These are phyloP conservation scores for Hydrozoanthus gracilis DNA, from an alignment of 92 coral and sea anemone genomes.

Conservation along the genomic window DNA sequence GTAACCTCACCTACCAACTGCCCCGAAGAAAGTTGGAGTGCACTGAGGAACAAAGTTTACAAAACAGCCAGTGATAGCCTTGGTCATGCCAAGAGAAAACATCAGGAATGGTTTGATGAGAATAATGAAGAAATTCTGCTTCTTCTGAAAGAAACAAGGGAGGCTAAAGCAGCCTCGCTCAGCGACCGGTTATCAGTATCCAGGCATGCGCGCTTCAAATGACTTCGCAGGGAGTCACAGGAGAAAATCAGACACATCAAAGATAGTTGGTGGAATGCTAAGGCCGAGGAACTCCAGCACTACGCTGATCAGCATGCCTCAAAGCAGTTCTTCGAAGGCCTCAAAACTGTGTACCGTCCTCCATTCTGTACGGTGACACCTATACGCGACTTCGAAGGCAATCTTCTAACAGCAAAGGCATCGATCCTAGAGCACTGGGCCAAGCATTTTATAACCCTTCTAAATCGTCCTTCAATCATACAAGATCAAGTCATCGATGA, in stretches of 20 bases:
- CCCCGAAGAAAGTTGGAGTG: constrained; percentile 8
- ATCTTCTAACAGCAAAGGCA: no score
- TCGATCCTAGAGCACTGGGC: no score
- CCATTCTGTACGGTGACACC: not conserved
- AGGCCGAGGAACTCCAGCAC: no score
- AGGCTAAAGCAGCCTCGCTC: constrained; percentile 16
- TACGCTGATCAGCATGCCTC: no score
- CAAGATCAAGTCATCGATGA: not conserved
- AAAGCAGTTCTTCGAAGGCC: constrained; percentile 43
- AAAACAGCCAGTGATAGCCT: not conserved
- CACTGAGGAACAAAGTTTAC: constrained; percentile 8
- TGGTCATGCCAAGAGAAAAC: no score
- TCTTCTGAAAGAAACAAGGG: no score
- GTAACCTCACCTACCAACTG: no score
- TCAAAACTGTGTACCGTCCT: constrained; percentile 46
- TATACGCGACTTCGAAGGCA: no score
- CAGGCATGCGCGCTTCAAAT: not conserved
- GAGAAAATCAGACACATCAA: no score
- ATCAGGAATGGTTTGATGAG: constrained; percentile 3
- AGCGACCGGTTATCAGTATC: not conserved
- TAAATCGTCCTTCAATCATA: constrained; percentile 1
- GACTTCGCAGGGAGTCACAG: not conserved
- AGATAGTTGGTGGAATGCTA: no score
- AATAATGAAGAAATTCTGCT: no score
- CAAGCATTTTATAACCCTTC: no score